Base-by-base conservation (phyloP, 2,797 vertebrate genomes). In the Pteronotus mesoamericanus region DNA sequence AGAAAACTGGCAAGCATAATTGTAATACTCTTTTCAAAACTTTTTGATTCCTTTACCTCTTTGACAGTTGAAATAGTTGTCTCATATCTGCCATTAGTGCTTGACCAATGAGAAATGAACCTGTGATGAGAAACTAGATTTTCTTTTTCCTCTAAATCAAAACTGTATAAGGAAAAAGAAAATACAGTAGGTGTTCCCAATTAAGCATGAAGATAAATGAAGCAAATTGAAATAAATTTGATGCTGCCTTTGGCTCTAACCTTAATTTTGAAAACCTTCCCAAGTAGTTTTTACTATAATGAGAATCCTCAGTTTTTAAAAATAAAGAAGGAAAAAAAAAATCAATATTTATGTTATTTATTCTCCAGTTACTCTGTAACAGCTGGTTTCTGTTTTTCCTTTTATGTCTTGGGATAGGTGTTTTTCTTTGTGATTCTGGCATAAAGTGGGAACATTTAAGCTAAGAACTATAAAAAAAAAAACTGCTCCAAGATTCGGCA, bases 381-480 rank as follows among this genome's bases (percentile, higher is more conserved):
- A 34, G 29, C 37, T 86, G 26, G 37, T 34, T 78, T 94, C 91
- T 91, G 9, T 75, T 77, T 94, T 90, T 68, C 26, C 78, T 90
- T 72, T 37, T 48, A 9, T 61, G 16, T 90, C 66, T 90, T 89
- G 72, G 37, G 51, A 51, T 94, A 53, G n/a, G 6, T 85, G 77
- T 82, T 59, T 61, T 95, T 44, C 32, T 93, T 9, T 80, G 29
- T 74, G 42, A 72, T 69, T 91, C 77, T 37, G 18, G n/a, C 22
- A 46, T 94, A 87, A 84, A 86, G 34, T 92, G 32, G 59, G 44
- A 89, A 82, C 9, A 66, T 64, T 71, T 82, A 79, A 92, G 68
- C 53, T 93, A 91, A 95, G 42, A 72, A 61, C 55, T 82, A 32
- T 96, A 72, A 86, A 95, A 93, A 86, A 95, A 93, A 64, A 46